These are phyloP conservation scores for Megalops atlanticus DNA, from an alignment of 2,113 vertebrate species.

Conservation along the genomic window DNA sequence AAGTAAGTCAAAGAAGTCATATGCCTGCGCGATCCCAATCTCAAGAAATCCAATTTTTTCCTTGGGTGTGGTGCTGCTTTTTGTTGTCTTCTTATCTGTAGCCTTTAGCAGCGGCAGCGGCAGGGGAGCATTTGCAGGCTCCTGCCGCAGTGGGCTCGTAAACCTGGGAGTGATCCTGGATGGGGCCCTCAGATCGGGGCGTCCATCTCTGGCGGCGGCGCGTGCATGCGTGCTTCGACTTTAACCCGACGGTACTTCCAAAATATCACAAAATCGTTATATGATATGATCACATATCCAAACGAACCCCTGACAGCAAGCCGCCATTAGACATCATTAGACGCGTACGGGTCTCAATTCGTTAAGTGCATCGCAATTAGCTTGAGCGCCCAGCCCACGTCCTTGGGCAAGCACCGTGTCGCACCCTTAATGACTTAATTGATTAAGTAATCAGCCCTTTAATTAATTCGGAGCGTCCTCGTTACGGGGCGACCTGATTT, in stretches of 20 bases:
- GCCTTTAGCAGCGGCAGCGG: neutral
- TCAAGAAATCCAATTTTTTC: constrained; percentile 49
- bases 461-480: neutral
- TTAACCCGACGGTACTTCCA: too few relatives aligned
- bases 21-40: constrained; percentile 46
- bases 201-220: constrained; percentile 2
- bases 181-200: neutral
- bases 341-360: neutral
- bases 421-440: neutral
- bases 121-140: neutral
- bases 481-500: neutral
- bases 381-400: neutral
- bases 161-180: neutral
- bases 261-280: too few relatives aligned
- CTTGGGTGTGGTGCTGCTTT: constrained; percentile 34
- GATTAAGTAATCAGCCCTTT: neutral
- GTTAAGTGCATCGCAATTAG: neutral
- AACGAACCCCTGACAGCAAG: neutral
- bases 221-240: neutral
- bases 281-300: constrained; percentile 5
- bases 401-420: neutral
- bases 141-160: neutral
- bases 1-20: constrained; percentile 42
- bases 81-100: constrained; percentile 37
- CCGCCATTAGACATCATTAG: neutral